Percentiles rank a stretch among this genome's conserved stretches.
Conservation (phyloP, 23 tunicate genomes). For the Ciona savignyi region DNA sequence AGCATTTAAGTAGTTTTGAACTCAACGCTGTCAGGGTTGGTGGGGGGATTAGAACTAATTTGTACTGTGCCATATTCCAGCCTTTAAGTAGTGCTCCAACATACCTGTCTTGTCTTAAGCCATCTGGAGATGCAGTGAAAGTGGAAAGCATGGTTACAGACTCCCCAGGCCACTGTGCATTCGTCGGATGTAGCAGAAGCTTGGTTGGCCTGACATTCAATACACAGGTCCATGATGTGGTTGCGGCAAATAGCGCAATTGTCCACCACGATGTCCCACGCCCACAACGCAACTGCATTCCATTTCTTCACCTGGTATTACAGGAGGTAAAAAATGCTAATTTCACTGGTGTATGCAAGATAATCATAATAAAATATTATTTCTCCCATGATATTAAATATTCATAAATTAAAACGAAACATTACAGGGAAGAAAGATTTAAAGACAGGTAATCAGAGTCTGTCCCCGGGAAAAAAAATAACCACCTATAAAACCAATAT, state of each 20-base stretch:
- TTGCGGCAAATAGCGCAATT: conserved; percentile 99
- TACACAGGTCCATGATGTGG: conserved; percentile 98
- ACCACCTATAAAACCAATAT: neutral
- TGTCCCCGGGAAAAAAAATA: no score
- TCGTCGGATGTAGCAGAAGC: conserved; percentile 93
- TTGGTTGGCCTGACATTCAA: conserved; percentile 98
- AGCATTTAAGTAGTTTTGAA: no score
- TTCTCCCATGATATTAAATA: no score
- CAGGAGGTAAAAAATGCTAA: neutral
- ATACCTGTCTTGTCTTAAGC: conserved; percentile 98
- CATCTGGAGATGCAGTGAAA: conserved; percentile 98
- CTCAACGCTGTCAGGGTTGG: no score
- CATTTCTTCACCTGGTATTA: conserved; percentile 85
- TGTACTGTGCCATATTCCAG: no score
- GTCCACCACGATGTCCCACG: conserved; percentile 99
- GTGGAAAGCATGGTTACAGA: conserved; percentile 98
- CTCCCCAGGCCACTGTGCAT: conserved; percentile 99
- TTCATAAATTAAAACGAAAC: no score
- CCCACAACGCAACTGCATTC: conserved; percentile 99
- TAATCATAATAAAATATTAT: no score
- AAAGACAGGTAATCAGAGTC: no score
- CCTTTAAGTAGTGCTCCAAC: no score
- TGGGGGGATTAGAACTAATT: no score
- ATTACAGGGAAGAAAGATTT: no score
- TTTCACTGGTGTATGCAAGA: no score